Percentiles rank a stretch among this genome's conserved stretches.
These are phyloP conservation scores for Melanchra persicariae DNA, from an alignment of 2,888 invertebrate species.

Conservation along the genomic window DNA sequence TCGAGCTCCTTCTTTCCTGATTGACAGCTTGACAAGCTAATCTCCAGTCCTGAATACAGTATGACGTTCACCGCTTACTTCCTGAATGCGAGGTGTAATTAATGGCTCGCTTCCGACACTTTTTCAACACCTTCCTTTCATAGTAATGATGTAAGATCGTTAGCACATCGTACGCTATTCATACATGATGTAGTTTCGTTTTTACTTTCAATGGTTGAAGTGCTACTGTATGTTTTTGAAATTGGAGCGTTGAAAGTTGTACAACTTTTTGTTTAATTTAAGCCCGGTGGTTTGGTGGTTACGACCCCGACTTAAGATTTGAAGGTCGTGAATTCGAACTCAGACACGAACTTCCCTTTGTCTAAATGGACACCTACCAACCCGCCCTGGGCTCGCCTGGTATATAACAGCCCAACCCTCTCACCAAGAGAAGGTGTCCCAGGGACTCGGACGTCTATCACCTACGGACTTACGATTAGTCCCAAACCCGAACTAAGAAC, in stretches of 20 bases:
- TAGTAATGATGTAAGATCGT: slow-evolving; percentile 45
- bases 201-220: slow-evolving; percentile 14
- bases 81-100: slow-evolving; percentile 38
- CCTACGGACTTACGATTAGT: too few species aligned
- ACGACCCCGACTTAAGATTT: too few species aligned
- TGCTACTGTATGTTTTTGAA: slow-evolving; percentile 1
- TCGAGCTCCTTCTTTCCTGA: neutral
- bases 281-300: too few species aligned
- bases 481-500: too few species aligned
- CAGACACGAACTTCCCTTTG: too few species aligned
- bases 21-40: slow-evolving; percentile 37
- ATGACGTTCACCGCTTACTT: slow-evolving; percentile 27
- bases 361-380: too few species aligned
- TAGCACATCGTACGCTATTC: slow-evolving; percentile 22
- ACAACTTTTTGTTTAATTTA: neutral
- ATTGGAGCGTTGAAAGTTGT: neutral
- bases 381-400: too few species aligned
- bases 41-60: slow-evolving; percentile 9
- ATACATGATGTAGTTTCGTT: slow-evolving; percentile 5
- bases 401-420: too few species aligned
- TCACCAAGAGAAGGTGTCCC: too few species aligned
- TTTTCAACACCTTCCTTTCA: slow-evolving; percentile 54
- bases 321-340: too few species aligned
- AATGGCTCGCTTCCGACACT: slow-evolving; percentile 44
- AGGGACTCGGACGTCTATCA: too few species aligned